A percentile compares a stretch with the other conserved stretches of the same genome.
Conservation (phyloP, 2,113 vertebrate genomes). For the Galeopterus variegatus region DNA sequence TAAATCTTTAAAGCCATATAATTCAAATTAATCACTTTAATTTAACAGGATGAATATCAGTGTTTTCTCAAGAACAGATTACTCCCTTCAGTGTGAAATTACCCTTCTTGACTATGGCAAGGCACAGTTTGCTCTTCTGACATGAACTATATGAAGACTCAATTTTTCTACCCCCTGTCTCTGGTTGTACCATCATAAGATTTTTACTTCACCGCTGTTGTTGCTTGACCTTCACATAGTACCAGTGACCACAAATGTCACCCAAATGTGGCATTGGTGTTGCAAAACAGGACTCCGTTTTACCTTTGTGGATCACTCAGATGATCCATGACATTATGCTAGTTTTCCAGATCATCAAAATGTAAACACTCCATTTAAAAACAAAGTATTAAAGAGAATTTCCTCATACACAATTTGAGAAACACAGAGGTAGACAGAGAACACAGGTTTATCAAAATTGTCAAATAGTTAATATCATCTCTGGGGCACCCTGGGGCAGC, state of each 20-base stretch:
- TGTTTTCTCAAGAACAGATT: neutral
- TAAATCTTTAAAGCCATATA: neutral
- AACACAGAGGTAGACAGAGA: neutral
- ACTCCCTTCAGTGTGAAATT: neutral
- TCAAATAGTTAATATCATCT: neutral
- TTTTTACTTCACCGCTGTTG: neutral
- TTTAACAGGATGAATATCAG: neutral
- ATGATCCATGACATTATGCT: neutral
- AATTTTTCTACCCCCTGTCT: neutral
- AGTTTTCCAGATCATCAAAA: neutral
- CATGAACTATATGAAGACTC: accelerated
- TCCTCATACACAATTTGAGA: neutral
- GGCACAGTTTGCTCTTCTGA: neutral
- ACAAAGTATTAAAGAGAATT: neutral
- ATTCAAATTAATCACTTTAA: neutral
- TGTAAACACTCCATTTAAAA: neutral
- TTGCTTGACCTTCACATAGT: neutral
- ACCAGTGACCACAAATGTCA: neutral
- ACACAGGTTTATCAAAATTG: neutral
- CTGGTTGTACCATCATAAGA: neutral
- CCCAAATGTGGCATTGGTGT: neutral
- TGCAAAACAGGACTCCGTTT: neutral
- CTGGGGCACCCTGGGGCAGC: accelerated
- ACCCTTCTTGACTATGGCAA: neutral
- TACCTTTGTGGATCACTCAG: neutral